phyloP scores from a whole-genome alignment of 2,113 vertebrate genomes.

The Hyaena hyaena region DNA sequence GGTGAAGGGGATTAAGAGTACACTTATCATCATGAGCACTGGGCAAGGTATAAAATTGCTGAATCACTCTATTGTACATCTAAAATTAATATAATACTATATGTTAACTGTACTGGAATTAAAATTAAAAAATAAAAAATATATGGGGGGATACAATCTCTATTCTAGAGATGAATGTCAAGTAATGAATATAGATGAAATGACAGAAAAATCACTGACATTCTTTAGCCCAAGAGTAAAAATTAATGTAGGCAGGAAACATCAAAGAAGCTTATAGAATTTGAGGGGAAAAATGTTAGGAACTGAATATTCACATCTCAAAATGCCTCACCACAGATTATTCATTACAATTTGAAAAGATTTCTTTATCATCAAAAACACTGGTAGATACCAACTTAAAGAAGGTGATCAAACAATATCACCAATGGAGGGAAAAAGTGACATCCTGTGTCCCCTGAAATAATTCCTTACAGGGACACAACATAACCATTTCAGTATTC shows the following conservation, averaged over 20 bases:
- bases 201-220: not conserved
- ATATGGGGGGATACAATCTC: not conserved
- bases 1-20: not conserved
- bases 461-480: not conserved
- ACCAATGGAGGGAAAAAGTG: not conserved
- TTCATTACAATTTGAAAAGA: not conserved
- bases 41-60: not conserved
- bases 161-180: conserved; percentile 4
- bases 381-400: not conserved
- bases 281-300: not conserved
- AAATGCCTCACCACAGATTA: not conserved
- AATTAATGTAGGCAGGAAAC: not conserved
- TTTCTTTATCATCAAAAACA: not conserved
- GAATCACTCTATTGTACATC: not conserved
- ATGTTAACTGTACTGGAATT: not conserved
- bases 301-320: not conserved
- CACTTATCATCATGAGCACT: not conserved
- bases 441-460: not conserved
- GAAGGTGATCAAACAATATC: not conserved
- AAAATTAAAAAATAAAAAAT: not conserved
- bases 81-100: not conserved
- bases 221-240: not conserved
- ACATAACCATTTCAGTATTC: not conserved
- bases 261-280: not conserved
- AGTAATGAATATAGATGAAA: not conserved